phyloP scores from a whole-genome alignment of 2,797 vertebrate species.

The Pseudochirops corinnae region DNA sequence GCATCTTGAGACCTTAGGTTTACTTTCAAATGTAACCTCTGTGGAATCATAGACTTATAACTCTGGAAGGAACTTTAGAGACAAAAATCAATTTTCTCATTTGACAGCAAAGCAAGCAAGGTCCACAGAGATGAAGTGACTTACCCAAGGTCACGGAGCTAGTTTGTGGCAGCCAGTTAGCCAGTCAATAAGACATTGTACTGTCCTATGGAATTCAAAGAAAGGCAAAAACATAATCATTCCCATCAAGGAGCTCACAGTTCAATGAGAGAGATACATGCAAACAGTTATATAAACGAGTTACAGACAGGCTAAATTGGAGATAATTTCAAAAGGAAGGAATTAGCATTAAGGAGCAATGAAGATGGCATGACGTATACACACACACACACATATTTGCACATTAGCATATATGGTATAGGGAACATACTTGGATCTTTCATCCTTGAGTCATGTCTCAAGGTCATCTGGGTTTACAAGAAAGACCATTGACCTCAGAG shows the following conservation, averaged over 20 bases:
- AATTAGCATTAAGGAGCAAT: neutral
- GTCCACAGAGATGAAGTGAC: neutral
- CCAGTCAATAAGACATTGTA: neutral
- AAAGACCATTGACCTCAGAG: neutral
- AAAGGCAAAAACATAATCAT: neutral
- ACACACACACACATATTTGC: neutral
- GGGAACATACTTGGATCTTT: neutral
- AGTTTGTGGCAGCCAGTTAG: neutral
- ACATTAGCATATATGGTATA: neutral
- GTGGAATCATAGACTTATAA: neutral
- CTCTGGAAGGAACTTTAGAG: constrained; percentile 2
- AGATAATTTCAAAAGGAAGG: neutral
- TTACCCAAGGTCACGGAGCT: too few species aligned
- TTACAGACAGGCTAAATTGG: neutral
- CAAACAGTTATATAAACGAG: neutral
- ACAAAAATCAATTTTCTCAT: neutral
- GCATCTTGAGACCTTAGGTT: constrained; percentile 10
- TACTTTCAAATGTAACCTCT: constrained; percentile 63
- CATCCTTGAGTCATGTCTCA: neutral
- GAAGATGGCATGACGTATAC: neutral
- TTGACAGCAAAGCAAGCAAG: constrained; percentile 6
- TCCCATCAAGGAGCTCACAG: neutral
- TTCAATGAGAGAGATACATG: neutral
- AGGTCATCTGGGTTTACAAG: neutral
- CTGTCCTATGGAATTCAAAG: neutral